These are phyloP conservation scores for Mythimna vitellina DNA, from an alignment of 2,888 invertebrate genomes.

Conservation along the genomic window DNA sequence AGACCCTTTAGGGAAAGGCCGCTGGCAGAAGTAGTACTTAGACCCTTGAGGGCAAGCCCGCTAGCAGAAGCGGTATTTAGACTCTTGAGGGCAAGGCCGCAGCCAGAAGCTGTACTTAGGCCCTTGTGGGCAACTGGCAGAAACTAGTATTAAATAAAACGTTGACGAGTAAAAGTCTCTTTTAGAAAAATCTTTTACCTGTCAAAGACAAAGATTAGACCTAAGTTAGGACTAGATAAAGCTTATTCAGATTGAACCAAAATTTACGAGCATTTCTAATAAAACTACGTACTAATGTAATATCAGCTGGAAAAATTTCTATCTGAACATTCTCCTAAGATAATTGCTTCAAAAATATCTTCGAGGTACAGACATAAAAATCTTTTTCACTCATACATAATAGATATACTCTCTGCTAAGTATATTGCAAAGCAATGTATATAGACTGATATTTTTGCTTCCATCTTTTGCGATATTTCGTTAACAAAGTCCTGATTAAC, in stretches of 20 bases:
- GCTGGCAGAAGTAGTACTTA: no score
- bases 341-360: conserved; percentile 35
- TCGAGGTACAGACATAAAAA: conserved; percentile 11
- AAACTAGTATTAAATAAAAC: no score
- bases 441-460: neutral
- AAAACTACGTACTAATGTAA: conserved; percentile 17
- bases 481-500: neutral
- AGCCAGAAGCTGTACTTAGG: no score
- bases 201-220: neutral
- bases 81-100: no score
- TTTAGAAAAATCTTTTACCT: neutral
- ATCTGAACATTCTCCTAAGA: conserved; percentile 10
- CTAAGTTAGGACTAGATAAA: neutral
- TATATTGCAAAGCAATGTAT: neutral
- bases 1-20: no score
- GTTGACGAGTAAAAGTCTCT: neutral
- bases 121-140: no score
- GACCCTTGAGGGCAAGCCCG: no score
- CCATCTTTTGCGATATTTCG: neutral
- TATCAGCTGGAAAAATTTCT: conserved; percentile 5
- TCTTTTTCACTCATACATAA: conserved; percentile 17
- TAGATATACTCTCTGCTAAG: conserved; percentile 6
- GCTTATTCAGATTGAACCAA: neutral
- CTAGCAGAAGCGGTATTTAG: no score
- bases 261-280: conserved; percentile 9